Conservation (phyloP, 2,888 invertebrate genomes). For the Geotrupes spiniger region DNA sequence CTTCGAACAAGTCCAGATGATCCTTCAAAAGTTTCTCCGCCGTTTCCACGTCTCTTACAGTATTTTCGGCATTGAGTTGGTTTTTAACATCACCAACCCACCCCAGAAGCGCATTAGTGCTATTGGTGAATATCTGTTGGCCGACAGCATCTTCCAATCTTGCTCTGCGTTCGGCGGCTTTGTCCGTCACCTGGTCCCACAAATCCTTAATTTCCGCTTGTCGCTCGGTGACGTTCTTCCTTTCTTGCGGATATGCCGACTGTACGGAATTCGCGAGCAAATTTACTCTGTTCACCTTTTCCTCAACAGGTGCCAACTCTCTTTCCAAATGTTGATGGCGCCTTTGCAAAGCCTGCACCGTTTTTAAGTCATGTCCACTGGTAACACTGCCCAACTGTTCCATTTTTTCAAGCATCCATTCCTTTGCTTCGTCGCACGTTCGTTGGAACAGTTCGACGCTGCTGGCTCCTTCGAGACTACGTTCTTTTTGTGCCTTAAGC, state of each 20-base stretch:
- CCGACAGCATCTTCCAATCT: constrained; percentile 93
- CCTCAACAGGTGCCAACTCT: constrained; percentile 90
- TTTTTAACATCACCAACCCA: constrained; percentile 82
- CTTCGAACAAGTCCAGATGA: constrained; percentile 87
- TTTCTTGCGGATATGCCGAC: constrained; percentile 87
- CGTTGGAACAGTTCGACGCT: constrained; percentile 94
- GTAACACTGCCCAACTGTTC: constrained; percentile 78
- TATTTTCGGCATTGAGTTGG: constrained; percentile 72
- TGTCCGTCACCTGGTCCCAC: constrained; percentile 85
- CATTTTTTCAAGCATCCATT: constrained; percentile 98
- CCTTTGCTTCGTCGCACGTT: constrained; percentile 93
- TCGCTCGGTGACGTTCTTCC: constrained; percentile 76
- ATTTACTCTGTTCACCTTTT: constrained; percentile 87
- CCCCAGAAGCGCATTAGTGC: constrained; percentile 74
- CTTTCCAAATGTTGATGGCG: constrained; percentile 91
- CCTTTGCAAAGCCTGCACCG: constrained; percentile 87
- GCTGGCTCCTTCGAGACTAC: constrained; percentile 72
- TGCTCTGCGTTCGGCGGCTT: constrained; percentile 79
- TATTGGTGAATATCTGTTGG: constrained; percentile 87
- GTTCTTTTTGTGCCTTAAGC: constrained; percentile 85
- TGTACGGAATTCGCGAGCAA: constrained; percentile 88
- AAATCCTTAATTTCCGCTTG: constrained; percentile 82
- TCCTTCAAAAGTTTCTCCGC: constrained; percentile 87
- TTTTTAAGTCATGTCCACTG: constrained; percentile 81
- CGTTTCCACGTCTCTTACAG: constrained; percentile 84